A percentile compares a stretch with the other conserved stretches of the same genome.
Evolutionary conservation across 1,140 invertebrate genomes (phyloP).

Genomic region (Temnothorax curvispinosus): DNA sequence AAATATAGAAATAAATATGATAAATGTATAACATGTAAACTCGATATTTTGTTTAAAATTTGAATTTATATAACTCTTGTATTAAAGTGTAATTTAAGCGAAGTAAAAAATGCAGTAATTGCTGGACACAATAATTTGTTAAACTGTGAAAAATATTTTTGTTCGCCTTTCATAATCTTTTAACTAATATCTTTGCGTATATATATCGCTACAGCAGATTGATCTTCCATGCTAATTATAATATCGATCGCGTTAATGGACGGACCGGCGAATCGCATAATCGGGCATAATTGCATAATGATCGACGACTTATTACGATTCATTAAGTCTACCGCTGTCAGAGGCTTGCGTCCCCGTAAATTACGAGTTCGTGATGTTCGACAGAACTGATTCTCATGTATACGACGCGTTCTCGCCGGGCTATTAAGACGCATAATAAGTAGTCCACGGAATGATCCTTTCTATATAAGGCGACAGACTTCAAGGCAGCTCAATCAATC

Average conservation of each 20-base stretch:
- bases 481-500: slow-evolving; percentile 12
- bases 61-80: not conserved
- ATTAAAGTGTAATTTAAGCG: not conserved
- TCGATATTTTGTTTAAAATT: not conserved
- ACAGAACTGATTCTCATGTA: slow-evolving; percentile 8
- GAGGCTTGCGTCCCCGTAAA: slow-evolving; percentile 5
- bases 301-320: slow-evolving; percentile 27
- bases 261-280: slow-evolving; percentile 17
- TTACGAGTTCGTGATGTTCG: slow-evolving; percentile 1
- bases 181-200: not conserved
- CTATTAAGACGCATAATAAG: slow-evolving; percentile 34
- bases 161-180: not conserved
- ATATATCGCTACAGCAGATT: not conserved
- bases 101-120: not conserved
- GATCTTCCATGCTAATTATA: slow-evolving; percentile 9
- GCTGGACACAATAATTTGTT: not conserved
- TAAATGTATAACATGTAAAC: not conserved
- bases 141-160: not conserved
- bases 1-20: not conserved
- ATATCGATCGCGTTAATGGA: slow-evolving; percentile 31
- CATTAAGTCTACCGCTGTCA: slow-evolving; percentile 22
- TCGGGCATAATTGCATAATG: slow-evolving; percentile 30
- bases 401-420: slow-evolving; percentile 6
- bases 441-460: not conserved
- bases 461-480: slow-evolving; percentile 28